Evolutionary conservation across 2,113 vertebrate species (phyloP).

Genomic region (Muntiacus muntjak): DNA sequence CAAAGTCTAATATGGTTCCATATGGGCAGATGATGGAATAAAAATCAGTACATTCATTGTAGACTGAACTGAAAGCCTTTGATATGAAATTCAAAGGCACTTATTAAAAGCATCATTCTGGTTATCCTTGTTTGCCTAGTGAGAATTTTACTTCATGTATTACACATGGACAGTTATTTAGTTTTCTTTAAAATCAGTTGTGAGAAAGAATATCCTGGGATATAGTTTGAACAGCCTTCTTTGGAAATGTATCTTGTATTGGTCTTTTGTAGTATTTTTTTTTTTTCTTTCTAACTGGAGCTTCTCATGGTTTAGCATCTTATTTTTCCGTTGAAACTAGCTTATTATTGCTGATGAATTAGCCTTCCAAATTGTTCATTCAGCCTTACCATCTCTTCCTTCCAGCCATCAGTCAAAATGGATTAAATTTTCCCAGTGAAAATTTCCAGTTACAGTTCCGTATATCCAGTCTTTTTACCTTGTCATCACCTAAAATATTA

Average conservation of each 20-base stretch:
- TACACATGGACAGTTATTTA: not conserved
- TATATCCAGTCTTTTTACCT: slow-evolving; percentile 28
- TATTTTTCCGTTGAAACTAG: not conserved
- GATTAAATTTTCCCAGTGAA: slow-evolving; percentile 52
- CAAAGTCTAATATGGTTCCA: not conserved
- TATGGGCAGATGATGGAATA: not conserved
- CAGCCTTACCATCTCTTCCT: not conserved
- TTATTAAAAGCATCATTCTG: not conserved
- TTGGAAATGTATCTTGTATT: not conserved
- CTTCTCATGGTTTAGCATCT: slow-evolving; percentile 10
- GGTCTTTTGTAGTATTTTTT: not conserved
- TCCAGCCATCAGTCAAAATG: slow-evolving; percentile 44
- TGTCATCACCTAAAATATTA: slow-evolving; percentile 67
- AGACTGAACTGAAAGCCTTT: not conserved
- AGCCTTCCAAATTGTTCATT: slow-evolving; percentile 32
- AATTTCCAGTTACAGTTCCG: slow-evolving; percentile 55
- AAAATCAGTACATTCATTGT: not conserved
- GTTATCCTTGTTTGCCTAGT: not conserved
- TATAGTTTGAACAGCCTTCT: not conserved
- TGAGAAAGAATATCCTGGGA: not conserved
- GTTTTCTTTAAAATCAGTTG: slow-evolving; percentile 4
- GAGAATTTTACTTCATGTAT: not conserved
- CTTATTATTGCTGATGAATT: slow-evolving; percentile 2
- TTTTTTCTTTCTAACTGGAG: not conserved
- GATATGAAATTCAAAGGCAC: not conserved